These are phyloP conservation scores for Eidolon helvum DNA, from an alignment of 2,113 vertebrate genomes.

Conservation along the genomic window DNA sequence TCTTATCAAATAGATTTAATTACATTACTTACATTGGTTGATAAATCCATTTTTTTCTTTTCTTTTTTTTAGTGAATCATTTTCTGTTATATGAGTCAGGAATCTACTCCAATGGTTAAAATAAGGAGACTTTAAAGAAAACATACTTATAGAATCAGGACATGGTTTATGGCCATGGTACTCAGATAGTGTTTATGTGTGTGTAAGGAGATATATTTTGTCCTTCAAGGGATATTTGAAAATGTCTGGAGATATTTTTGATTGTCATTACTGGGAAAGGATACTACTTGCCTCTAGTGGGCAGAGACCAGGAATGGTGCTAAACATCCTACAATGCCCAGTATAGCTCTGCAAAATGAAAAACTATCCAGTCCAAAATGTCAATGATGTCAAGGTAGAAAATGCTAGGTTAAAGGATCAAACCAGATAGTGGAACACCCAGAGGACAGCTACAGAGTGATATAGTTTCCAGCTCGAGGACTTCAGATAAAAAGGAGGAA, in stretches of 20 bases:
- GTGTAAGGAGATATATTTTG: not conserved
- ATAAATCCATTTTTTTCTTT: not conserved
- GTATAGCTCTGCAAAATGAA: not conserved
- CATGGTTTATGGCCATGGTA: not conserved
- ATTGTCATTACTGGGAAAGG: not conserved
- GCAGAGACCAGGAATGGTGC: not conserved
- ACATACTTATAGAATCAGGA: not conserved
- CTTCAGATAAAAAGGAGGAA: not conserved
- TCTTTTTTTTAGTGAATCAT: not conserved
- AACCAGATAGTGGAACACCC: not conserved
- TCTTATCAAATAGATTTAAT: not conserved
- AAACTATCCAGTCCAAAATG: not conserved
- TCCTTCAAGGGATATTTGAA: not conserved
- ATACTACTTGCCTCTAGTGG: not conserved
- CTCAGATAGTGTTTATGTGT: not conserved
- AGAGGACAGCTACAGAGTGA: not conserved
- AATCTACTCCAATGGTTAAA: not conserved
- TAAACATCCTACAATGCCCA: not conserved
- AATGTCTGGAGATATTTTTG: not conserved
- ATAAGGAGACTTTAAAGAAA: not conserved
- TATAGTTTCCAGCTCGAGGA: accelerated
- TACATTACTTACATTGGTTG: not conserved
- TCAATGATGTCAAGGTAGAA: not conserved
- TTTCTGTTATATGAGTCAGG: not conserved
- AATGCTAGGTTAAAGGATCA: not conserved